Conservation (phyloP, 1,140 invertebrate genomes). For the Whitmania pigra region DNA sequence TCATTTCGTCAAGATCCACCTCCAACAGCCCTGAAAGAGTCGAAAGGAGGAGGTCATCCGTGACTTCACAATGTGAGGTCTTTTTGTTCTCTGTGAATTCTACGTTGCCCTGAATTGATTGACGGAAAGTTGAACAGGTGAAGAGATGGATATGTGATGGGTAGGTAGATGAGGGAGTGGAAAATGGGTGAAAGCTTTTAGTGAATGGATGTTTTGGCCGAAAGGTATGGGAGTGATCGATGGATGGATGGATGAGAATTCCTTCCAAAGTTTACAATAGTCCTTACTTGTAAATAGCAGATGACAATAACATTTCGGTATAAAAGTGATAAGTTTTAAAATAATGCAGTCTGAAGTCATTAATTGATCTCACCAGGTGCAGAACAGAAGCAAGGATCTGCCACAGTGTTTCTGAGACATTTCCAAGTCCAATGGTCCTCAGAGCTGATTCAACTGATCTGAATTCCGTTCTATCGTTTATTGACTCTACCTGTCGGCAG, state of each 20-base stretch:
- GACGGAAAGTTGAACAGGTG: background rate
- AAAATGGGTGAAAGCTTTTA: no score
- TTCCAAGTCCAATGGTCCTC: slow-evolving; percentile 2
- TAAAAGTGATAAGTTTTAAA: background rate
- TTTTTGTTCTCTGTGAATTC: slow-evolving; percentile 56
- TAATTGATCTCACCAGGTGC: slow-evolving; percentile 24
- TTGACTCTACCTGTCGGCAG: slow-evolving; percentile 34
- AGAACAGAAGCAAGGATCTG: background rate
- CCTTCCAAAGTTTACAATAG: no score
- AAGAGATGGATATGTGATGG: background rate
- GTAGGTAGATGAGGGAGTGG: no score
- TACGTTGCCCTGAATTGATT: slow-evolving; percentile 54
- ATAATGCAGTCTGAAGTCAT: background rate
- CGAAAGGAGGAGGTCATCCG: slow-evolving; percentile 48
- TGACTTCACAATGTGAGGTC: slow-evolving; percentile 46
- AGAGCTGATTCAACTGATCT: slow-evolving; percentile 67
- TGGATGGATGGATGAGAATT: no score
- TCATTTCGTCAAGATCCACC: slow-evolving; percentile 59
- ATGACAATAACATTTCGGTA: no score
- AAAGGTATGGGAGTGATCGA: no score
- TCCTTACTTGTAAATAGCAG: no score
- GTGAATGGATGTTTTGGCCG: no score
- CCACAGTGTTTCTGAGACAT: slow-evolving; percentile 67
- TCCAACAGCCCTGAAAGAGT: slow-evolving; percentile 58
- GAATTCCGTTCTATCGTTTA: slow-evolving; percentile 53